Conservation (phyloP, 2,113 vertebrate genomes). For the Xyliphius kryptos region DNA sequence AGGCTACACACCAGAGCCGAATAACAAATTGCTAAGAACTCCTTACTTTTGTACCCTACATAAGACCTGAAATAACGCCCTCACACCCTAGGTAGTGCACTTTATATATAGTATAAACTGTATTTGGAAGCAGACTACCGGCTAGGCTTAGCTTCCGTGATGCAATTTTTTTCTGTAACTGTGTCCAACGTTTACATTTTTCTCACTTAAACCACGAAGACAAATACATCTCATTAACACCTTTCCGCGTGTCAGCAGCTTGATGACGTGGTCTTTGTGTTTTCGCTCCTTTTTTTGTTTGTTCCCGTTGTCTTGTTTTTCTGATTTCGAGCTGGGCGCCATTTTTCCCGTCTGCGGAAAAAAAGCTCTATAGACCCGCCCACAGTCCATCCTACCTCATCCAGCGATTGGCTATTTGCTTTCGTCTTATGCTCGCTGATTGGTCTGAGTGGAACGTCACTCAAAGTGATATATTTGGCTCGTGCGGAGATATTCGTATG, state of each 20-base stretch:
- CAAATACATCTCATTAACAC: constrained; percentile 43
- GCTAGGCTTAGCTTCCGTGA: constrained; percentile 14
- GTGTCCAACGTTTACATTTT: background rate
- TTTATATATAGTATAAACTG: background rate
- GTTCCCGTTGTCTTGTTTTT: constrained; percentile 70
- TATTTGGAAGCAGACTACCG: background rate
- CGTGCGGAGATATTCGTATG: no score
- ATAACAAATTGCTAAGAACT: background rate
- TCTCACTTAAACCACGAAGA: background rate
- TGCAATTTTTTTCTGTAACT: no score
- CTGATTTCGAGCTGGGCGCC: constrained; percentile 92
- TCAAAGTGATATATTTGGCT: constrained; percentile 5
- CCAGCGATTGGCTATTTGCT: constrained; percentile 48
- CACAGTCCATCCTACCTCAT: background rate
- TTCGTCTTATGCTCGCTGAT: background rate
- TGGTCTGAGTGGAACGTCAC: background rate
- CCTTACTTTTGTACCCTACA: background rate
- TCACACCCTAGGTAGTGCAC: background rate
- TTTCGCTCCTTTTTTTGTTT: constrained; percentile 63
- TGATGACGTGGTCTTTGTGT: constrained; percentile 76
- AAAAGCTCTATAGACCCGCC: constrained; percentile 46
- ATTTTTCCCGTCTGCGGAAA: constrained; percentile 68
- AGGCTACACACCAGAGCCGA: background rate
- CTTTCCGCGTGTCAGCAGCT: constrained; percentile 76
- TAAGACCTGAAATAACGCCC: background rate